A percentile compares a stretch with the other conserved stretches of the same genome.
Conservation (phyloP, 1,140 invertebrate species). For the Drosophila tani region DNA sequence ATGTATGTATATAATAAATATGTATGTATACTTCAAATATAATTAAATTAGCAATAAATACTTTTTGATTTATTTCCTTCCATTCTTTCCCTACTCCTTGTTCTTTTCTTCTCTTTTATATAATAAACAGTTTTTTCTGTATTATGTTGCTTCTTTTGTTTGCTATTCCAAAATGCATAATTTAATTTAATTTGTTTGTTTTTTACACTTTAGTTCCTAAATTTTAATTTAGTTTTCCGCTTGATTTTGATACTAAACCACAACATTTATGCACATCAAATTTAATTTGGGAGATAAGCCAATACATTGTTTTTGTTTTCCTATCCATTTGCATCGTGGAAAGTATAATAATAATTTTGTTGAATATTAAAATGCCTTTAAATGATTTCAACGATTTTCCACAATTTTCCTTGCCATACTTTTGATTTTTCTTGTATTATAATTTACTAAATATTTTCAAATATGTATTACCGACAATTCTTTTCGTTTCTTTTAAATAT, state of each 20-base stretch:
- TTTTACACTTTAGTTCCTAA: slow-evolving; percentile 49
- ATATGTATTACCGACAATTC: slow-evolving; percentile 61
- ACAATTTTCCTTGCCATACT: slow-evolving; percentile 39
- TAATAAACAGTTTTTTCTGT: slow-evolving; percentile 62
- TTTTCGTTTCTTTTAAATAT: slow-evolving; percentile 54
- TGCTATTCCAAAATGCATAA: slow-evolving; percentile 54
- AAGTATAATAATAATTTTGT: slow-evolving; percentile 45
- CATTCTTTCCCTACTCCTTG: slow-evolving; percentile 24
- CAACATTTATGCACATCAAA: slow-evolving; percentile 80
- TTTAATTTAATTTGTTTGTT: slow-evolving; percentile 45
- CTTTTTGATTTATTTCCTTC: slow-evolving; percentile 56
- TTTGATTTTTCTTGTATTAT: slow-evolving; percentile 46
- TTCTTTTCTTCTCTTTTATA: slow-evolving; percentile 33
- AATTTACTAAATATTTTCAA: slow-evolving; percentile 75
- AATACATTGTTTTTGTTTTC: slow-evolving; percentile 60
- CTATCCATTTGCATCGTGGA: slow-evolving; percentile 44
- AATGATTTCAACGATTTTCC: slow-evolving; percentile 42
- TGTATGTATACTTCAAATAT: slow-evolving; percentile 84
- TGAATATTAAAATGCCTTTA: slow-evolving; percentile 55
- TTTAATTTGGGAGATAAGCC: slow-evolving; percentile 69
- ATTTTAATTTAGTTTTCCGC: slow-evolving; percentile 49
- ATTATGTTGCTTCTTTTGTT: slow-evolving; percentile 18
- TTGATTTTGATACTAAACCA: slow-evolving; percentile 72
- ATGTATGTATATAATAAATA: slow-evolving; percentile 84
- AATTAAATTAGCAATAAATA: slow-evolving; percentile 84